Base-by-base conservation (phyloP, 2,888 invertebrate genomes). In the Hermaeophaga mercurialis region DNA sequence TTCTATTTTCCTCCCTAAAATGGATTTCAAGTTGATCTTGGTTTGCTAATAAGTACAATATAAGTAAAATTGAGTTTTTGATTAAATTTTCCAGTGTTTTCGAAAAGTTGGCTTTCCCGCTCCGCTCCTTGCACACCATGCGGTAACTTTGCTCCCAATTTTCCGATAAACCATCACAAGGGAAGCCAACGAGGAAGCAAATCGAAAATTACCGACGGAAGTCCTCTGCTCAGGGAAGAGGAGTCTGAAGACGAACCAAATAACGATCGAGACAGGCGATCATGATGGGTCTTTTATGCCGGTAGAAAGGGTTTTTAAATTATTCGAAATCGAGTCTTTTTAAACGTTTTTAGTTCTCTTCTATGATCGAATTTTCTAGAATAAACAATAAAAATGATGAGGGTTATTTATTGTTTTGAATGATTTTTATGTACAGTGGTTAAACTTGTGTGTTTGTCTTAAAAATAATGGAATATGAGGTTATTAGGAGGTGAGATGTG, bases 81-180 rank as follows among this genome's bases (percentile, higher is more conserved):
- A 14, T 9, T 6, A 26, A 44, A n/a, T 38, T 8, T 60, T 57
- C 17, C 52, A 70, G 70, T 71, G 18, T 72, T 72, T 58, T 62
- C 72, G 7, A 76, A 72, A 61, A 80, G 87, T 36, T 86, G 86
- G 80, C 80, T 89, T 5, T 89, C 91, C 1, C 62, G 89, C 17
- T 91, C 91, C 0, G 91, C 91, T 0, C 91, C 91, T 0, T 89
- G 88, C 1, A 91, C 91, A 0, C 91, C 91, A 0, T 86, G 86
- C 61, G 79, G 87, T 24, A 85, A 84, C 22, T 79, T 87, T 49
- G 85, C 86, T 11, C 87, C 89, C 7, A 80, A 86, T 62, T 85
- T 85, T 11, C 83, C 87, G 38, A 77, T 83, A n/a, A 52, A 59
- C 24, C 59, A 62, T n/a, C 58, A 58, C 46, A 57, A 56, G 36